Base-by-base conservation (phyloP, 2,888 invertebrate species). In the Hemistola chrysoprasaria region DNA sequence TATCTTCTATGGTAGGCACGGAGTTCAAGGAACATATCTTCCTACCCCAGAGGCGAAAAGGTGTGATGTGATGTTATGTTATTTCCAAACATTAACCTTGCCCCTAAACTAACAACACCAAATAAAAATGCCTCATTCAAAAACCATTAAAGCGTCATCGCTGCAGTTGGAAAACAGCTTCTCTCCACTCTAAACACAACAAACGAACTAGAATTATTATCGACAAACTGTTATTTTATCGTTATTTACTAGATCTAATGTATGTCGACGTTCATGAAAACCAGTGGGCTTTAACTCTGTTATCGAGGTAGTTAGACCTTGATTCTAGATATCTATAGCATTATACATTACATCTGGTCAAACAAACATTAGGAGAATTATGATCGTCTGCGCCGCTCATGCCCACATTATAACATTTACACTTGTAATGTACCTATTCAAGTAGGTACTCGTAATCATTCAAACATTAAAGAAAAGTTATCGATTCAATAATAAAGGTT, bases 181-280 rank as follows among this genome's bases (percentile, higher is more conserved):
- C 45, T 43, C 47, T 49, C 56, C 49, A 39, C 42, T n/a, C 41
- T 48, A 53, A 47, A 47, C 47, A 65, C 72, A 74, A 78, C 77
- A 74, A 75, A 75, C 53, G 46, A 47, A 67, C 16, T 55, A 53
- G 72, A 78, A 78, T 79, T 72, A 81, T 78, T 70, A 47, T 65
- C 59, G 53, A 66, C 64, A 55, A 46, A 54, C 56, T 61, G 62
- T 65, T 64, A 65, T 63, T 74, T 71, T 66, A 71, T 68, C 58
- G 58, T 63, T 81, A 79, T 79, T 74, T 72, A 78, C 71, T 74
- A 65, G 65, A 71, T 53, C 59, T 78, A 80, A 82, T 69, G 77
- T 73, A 75, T 73, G 73, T 74, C 69, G 80, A 78, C 75, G 77
- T 70, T 64, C 78, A 74, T 52, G 71, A 64, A 69, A 75, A 78